Percentiles rank a stretch among this genome's conserved stretches.
phyloP scores from a whole-genome alignment of 2,113 vertebrate genomes.

The Brienomyrus longianalis region DNA sequence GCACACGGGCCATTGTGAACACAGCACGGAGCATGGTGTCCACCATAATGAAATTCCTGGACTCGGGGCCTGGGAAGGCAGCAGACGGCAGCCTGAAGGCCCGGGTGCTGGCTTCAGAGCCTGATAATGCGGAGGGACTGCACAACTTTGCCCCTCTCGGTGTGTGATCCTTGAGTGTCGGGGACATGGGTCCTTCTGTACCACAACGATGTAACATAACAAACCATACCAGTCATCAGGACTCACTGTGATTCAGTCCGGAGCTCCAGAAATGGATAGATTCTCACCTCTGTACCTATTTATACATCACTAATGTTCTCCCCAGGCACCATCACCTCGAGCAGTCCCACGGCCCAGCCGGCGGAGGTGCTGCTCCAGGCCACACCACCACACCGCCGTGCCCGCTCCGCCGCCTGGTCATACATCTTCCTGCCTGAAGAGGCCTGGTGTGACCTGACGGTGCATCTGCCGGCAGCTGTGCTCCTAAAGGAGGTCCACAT shows the following conservation, averaged over 20 bases:
- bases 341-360: slow-evolving; percentile 94
- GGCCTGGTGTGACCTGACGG: slow-evolving; percentile 98
- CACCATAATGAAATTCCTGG: slow-evolving; percentile 98
- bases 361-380: slow-evolving; percentile 94
- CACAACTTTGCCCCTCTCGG: slow-evolving; percentile 97
- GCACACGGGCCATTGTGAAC: slow-evolving; percentile 96
- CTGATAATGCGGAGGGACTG: slow-evolving; percentile 94
- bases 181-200: neutral
- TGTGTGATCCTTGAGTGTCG: slow-evolving; percentile 40
- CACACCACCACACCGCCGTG: slow-evolving; percentile 87
- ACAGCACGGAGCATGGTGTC: slow-evolving; percentile 98
- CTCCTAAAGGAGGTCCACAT: slow-evolving; percentile 96
- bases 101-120: slow-evolving; percentile 88
- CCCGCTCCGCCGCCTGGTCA: slow-evolving; percentile 94
- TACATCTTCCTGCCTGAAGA: slow-evolving; percentile 97
- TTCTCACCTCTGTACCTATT: neutral
- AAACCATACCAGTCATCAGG: neutral
- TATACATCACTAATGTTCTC: neutral
- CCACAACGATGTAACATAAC: neutral
- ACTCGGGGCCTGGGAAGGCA: slow-evolving; percentile 86
- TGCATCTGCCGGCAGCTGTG: slow-evolving; percentile 92
- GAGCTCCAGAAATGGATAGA: neutral
- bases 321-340: slow-evolving; percentile 94
- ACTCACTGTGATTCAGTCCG: neutral
- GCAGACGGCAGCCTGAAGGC: slow-evolving; percentile 88